phyloP scores from a whole-genome alignment of 2,888 invertebrate species.

The Pinctada fucata region DNA sequence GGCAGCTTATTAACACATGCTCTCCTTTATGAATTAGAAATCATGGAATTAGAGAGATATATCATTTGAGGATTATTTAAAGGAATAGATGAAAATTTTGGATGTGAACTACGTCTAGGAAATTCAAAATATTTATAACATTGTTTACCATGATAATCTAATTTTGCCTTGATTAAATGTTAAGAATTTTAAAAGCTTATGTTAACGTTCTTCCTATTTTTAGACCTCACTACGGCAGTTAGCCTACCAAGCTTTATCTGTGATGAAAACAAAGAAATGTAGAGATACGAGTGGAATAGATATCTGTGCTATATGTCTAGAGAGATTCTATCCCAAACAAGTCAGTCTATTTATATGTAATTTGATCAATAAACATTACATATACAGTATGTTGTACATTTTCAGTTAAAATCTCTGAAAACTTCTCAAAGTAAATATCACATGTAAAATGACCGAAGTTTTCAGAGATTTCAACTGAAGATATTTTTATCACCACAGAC shows the following conservation, averaged over 20 bases:
- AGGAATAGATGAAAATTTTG: no score
- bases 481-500: no score
- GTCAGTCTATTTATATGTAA: slow-evolving; percentile 51
- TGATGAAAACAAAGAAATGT: slow-evolving; percentile 70
- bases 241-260: slow-evolving; percentile 67
- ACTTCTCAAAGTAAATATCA: not conserved
- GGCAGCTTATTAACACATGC: no score
- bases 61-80: no score
- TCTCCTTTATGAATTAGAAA: no score
- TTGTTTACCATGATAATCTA: no score
- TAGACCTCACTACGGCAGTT: slow-evolving; percentile 65
- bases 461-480: no score
- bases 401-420: not conserved
- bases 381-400: not conserved
- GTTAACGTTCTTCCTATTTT: slow-evolving; percentile 10
- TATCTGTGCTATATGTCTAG: slow-evolving; percentile 78
- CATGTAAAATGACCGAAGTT: not conserved
- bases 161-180: no score
- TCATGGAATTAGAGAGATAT: no score
- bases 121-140: no score
- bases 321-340: slow-evolving; percentile 77
- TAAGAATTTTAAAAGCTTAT: no score
- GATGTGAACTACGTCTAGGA: no score
- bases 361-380: not conserved
- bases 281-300: slow-evolving; percentile 62